Base-by-base conservation (phyloP, 2,113 vertebrate species). In the Gallinago paraguaiae region DNA sequence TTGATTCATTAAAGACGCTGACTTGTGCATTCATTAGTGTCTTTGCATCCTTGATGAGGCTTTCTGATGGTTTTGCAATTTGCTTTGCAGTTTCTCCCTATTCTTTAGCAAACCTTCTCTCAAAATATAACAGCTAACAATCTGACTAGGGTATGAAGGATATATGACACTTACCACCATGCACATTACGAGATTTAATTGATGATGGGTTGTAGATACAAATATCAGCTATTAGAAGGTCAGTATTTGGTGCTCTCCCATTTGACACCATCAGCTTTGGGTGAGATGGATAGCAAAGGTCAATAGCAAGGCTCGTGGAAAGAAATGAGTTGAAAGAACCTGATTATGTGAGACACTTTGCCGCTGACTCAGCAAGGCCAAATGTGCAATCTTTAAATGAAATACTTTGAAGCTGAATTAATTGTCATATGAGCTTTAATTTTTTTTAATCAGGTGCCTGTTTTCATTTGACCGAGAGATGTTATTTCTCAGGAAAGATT, bases 301-400 rank as follows among this genome's bases (percentile, higher is more conserved):
- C 57, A 50, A 39, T 33, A 48, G 86, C 63, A 48, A 60, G 90
- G 82, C 78, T 90, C n/a, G 12, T 3, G 13, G 75, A 15, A 50
- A 91, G 46, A 82, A 94, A 82, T 78, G 70, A 94, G 92, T 59
- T 61, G 91, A 41, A 64, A 86, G 94, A 72, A 81, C 45, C 39
- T 48, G 82, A 92, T 93, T 92, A 86, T 85, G 60, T 72, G 45
- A 70, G 91, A 75, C 33, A 11, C 39, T 60, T 33, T 25, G 82
- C 65, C 37, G 95, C 88, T 96, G 94, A 96, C 60, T 97, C 96
- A 95, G 91, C 95, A 59, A 63, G 88, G 94, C 69, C 81, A 74
- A 72, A 37, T 10, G 71, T 50, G 53, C 57, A 84, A 56, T 86
- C 94, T 95, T 67, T 28, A 63, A 76, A 89, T 95, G 61, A 96